These are phyloP conservation scores for Brotogeris chrysoptera DNA, from an alignment of 2,797 vertebrate genomes.

Conservation along the genomic window DNA sequence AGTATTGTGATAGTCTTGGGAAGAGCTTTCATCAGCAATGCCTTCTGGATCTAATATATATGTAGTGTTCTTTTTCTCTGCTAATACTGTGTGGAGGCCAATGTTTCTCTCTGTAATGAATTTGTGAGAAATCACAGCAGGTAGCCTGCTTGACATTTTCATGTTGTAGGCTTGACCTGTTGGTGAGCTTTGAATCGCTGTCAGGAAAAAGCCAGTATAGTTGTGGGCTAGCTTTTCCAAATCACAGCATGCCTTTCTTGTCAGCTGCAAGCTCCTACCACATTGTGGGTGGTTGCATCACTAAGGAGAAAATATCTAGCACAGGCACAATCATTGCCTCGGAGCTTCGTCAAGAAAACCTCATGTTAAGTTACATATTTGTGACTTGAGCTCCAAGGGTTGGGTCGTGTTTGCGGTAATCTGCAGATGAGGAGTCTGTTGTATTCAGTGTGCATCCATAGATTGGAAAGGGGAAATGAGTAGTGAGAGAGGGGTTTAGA, in stretches of 20 bases:
- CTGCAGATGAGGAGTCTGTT: not conserved
- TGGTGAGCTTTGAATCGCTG: not conserved
- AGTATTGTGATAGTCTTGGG: constrained; percentile 43
- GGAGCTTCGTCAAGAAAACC: not conserved
- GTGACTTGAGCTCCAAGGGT: not conserved
- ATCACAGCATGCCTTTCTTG: not conserved
- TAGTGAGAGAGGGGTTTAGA: not conserved
- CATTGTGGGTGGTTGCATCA: constrained; percentile 26
- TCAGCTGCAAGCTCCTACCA: not conserved
- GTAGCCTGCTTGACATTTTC: not conserved
- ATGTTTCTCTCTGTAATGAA: not conserved
- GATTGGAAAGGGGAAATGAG: not conserved
- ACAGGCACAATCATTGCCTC: constrained; percentile 8
- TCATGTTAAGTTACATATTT: not conserved
- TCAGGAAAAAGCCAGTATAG: not conserved
- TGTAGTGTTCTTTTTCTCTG: not conserved
- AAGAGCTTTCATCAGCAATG: constrained; percentile 8
- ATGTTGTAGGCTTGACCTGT: not conserved
- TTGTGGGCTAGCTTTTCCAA: not conserved
- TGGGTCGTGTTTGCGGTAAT: not conserved
- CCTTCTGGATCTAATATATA: not conserved
- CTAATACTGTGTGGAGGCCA: not conserved
- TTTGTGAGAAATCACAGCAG: not conserved
- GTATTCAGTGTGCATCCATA: not conserved
- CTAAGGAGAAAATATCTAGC: constrained; percentile 17